phyloP scores from a whole-genome alignment of 2,113 vertebrate species.

The Grammomys dolichurus region DNA sequence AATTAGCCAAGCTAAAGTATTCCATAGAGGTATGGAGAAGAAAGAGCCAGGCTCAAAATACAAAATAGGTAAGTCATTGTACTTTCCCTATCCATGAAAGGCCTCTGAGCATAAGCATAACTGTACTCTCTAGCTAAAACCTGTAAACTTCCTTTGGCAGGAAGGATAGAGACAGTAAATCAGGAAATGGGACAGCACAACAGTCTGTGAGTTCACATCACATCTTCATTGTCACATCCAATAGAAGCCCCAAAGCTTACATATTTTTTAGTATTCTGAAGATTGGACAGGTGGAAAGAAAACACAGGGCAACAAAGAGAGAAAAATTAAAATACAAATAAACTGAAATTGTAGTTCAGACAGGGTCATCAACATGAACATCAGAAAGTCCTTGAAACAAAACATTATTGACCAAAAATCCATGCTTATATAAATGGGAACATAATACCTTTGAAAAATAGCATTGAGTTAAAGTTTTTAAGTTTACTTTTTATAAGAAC shows the following conservation, averaged over 20 bases:
- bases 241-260: neutral
- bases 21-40: neutral
- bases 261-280: neutral
- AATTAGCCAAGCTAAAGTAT: neutral
- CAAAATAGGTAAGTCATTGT: neutral
- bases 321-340: neutral
- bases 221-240: neutral
- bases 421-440: neutral
- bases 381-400: neutral
- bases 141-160: slow-evolving; percentile 31
- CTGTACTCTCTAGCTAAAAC: neutral
- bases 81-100: neutral
- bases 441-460: neutral
- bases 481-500: neutral
- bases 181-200: neutral
- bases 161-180: neutral
- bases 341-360: neutral
- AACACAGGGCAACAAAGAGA: neutral
- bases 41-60: neutral
- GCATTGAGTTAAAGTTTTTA: neutral
- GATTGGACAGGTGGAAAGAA: neutral
- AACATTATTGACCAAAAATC: neutral
- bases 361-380: neutral
- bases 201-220: neutral
- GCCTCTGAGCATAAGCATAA: neutral